Evolutionary conservation across 2,113 vertebrate genomes (phyloP).

Genomic region (Hypanus sabinus): DNA sequence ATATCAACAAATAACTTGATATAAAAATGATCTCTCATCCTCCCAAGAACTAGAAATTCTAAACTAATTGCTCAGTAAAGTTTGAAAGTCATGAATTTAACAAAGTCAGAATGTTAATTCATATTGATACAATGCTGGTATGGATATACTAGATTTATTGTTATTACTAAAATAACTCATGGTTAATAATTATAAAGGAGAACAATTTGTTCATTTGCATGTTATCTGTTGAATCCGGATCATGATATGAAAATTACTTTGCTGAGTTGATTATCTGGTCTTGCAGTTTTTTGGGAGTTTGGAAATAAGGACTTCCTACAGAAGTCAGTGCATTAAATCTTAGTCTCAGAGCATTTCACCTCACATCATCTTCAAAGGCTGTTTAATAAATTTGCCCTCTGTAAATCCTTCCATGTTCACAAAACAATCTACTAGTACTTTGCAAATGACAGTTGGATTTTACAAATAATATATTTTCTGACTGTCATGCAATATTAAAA

Average conservation of each 20-base stretch:
- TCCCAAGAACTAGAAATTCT: neutral
- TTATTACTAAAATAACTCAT: neutral
- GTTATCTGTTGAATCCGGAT: neutral
- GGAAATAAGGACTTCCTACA: conserved; percentile 30
- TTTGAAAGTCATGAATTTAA: neutral
- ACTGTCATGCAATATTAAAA: neutral
- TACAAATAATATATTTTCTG: neutral
- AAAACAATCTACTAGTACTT: conserved; percentile 1
- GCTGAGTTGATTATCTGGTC: neutral
- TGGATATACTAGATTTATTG: neutral
- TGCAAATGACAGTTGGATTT: neutral
- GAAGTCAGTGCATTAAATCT: neutral
- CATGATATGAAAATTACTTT: neutral
- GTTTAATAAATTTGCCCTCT: neutral
- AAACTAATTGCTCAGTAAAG: neutral
- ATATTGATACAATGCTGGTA: neutral
- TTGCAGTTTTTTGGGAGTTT: conserved; percentile 19
- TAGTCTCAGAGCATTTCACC: neutral
- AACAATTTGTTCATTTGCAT: neutral
- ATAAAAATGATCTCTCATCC: neutral
- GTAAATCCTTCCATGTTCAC: neutral
- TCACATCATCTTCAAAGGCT: neutral
- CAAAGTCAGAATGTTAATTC: neutral
- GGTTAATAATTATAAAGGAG: neutral
- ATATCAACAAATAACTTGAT: too few relatives aligned